A percentile compares a stretch with the other conserved stretches of the same genome.
These are phyloP conservation scores for Zaprionus tsacasi DNA, from an alignment of 1,140 invertebrate species.

Conservation along the genomic window DNA sequence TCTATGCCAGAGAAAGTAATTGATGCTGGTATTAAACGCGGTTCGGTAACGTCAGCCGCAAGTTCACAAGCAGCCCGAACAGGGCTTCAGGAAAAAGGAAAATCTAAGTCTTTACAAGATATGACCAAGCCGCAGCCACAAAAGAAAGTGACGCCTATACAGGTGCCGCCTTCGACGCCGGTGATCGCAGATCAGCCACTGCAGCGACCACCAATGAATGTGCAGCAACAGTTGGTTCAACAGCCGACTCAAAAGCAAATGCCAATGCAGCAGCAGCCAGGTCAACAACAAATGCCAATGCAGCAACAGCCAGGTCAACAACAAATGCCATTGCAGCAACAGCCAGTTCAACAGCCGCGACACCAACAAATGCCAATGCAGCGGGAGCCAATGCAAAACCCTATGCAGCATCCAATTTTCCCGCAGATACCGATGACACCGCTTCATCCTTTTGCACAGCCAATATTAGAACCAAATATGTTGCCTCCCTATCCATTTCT, in stretches of 20 bases:
- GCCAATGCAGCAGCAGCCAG: background rate
- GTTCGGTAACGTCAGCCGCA: background rate
- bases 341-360: background rate
- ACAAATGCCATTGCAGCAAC: background rate
- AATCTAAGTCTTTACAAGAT: background rate
- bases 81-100: background rate
- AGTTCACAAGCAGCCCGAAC: background rate
- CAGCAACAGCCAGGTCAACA: background rate
- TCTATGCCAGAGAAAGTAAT: conserved; percentile 46
- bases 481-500: conserved; percentile 23
- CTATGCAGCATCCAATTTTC: conserved; percentile 13
- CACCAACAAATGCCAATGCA: background rate
- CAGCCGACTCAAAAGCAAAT: background rate
- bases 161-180: background rate
- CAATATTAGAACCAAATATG: conserved; percentile 17
- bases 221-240: background rate
- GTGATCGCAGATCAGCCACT: background rate
- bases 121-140: background rate
- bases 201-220: background rate
- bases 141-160: background rate
- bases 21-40: conserved; percentile 50
- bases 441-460: conserved; percentile 15
- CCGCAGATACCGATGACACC: conserved; percentile 5
- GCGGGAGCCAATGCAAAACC: background rate
- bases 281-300: too few species aligned